Conservation (phyloP, 2,888 invertebrate genomes). For the Orthosia cruda region DNA sequence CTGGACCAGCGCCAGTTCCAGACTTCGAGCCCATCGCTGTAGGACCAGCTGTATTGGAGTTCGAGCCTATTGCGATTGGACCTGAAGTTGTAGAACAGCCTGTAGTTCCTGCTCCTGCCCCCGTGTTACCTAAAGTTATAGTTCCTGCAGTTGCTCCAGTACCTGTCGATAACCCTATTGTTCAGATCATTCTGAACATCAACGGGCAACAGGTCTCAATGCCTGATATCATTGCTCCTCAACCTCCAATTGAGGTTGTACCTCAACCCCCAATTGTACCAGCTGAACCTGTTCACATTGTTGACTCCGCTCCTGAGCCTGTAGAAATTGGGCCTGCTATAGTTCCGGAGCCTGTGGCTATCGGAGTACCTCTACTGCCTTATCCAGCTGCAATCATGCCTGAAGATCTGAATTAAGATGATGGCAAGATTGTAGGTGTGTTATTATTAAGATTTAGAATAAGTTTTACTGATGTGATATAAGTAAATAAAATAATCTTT, state of each 20-base stretch:
- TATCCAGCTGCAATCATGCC: conserved; percentile 59
- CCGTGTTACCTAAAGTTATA: conserved; percentile 28
- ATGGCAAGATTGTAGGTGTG: background rate
- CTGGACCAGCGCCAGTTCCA: conserved; percentile 49
- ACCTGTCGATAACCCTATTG: conserved; percentile 52
- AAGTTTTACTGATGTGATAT: conserved; percentile 11
- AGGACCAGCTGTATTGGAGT: conserved; percentile 24
- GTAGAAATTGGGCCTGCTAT: conserved; percentile 42
- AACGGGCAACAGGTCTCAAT: conserved; percentile 52
- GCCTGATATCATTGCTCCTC: conserved; percentile 54
- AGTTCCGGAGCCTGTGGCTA: conserved; percentile 28
- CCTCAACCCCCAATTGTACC: conserved; percentile 33
- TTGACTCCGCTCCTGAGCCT: conserved; percentile 51
- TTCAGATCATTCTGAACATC: conserved; percentile 78
- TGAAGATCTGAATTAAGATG: conserved; percentile 65
- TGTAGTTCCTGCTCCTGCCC: conserved; percentile 23
- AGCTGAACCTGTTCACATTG: conserved; percentile 46
- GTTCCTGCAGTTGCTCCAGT: conserved; percentile 24
- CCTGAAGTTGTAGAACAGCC: conserved; percentile 46
- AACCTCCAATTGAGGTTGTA: conserved; percentile 15
- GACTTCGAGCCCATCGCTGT: conserved; percentile 12
- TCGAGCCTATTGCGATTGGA: conserved; percentile 40
- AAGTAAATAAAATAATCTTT: conserved; percentile 6
- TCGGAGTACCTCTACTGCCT: conserved; percentile 55
- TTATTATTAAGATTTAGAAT: background rate